Conservation (phyloP, 2,113 vertebrate genomes). For the Pseudonaja textilis region DNA sequence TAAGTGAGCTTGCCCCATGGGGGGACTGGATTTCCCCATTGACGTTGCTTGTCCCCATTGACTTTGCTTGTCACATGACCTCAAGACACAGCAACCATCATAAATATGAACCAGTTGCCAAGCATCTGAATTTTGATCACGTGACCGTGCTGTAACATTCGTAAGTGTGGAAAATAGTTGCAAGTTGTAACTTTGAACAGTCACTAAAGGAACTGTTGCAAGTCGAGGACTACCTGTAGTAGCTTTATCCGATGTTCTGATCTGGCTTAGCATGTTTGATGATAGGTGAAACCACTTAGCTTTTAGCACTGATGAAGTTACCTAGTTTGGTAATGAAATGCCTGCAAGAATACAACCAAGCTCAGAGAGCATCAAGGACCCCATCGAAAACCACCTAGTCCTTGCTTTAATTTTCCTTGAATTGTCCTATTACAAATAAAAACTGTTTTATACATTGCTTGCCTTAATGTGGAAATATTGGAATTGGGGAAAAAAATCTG, state of each 20-base stretch:
- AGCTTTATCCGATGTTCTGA: neutral
- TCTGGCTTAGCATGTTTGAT: neutral
- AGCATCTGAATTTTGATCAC: too few species aligned
- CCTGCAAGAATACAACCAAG: neutral
- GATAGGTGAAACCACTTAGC: neutral
- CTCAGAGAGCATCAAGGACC: neutral
- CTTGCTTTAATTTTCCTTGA: neutral
- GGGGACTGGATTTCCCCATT: too few species aligned
- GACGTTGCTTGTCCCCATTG: too few species aligned
- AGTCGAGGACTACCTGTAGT: too few species aligned
- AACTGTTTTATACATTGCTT: neutral
- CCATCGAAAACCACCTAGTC: neutral
- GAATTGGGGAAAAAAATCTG: neutral
- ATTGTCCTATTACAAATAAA: neutral
- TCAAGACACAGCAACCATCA: too few species aligned
- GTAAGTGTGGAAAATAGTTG: too few species aligned
- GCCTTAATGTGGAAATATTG: neutral
- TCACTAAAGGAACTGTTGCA: too few species aligned
- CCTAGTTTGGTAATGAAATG: neutral
- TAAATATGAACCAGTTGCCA: too few species aligned
- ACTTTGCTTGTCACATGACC: too few species aligned
- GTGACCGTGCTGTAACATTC: too few species aligned
- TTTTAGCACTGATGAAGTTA: neutral
- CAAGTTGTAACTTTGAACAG: too few species aligned
- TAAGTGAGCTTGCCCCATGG: too few species aligned